Evolutionary conservation across 2,888 invertebrate genomes (phyloP), one percentile per base, ranked within the genome.

Genomic region (Drosophila nigricruria): DNA sequence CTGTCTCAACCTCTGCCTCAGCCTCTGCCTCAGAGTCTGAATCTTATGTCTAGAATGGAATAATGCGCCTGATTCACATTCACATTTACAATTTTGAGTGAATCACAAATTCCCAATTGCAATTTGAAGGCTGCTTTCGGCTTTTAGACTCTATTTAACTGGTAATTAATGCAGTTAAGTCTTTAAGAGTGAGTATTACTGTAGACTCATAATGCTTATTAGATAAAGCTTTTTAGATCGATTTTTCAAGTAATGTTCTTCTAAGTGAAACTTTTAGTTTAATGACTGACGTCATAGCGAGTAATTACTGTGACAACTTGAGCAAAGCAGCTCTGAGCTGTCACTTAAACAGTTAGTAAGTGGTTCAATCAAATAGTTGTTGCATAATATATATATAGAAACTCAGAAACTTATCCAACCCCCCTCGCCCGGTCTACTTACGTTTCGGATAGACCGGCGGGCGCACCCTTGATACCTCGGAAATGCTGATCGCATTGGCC

Each of bases 401-500:
- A n/a, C n/a, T 12, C 1, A 2, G 23, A 3, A 16, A 16, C n/a
- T 27, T 27, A 3, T 49, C 4, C 14, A 49, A 14, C 49, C 10
- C 0, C 49, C 49, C 49, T 49, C 49, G 30, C 10, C 0, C 3
- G 9, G n/a, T 43, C n/a, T 30, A 89, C 89, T 89, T 76, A 89
- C 89, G 91, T 80, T 89, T 89, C 20, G 91, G 91, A 70, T 80
- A 90, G 58, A 89, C 60, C 45, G 90, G 72, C 47, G 91, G 91
- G 3, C 91, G 86, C 64, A 73, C 70, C 61, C 65, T 89, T 18
- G 50, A 56, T 30, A 81, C 6, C 40, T 86, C 81, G 9, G 56
- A 27, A 52, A 23, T 73, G 71, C 42, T 70, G 32, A 73, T 82
- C 50, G 61, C 73, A 56, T 27, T 27, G 5, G 27, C 6, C 27